Evolutionary conservation across 2,888 invertebrate species (phyloP), one percentile per base, ranked within the genome.

Genomic region (Himalopsyche anomala): DNA sequence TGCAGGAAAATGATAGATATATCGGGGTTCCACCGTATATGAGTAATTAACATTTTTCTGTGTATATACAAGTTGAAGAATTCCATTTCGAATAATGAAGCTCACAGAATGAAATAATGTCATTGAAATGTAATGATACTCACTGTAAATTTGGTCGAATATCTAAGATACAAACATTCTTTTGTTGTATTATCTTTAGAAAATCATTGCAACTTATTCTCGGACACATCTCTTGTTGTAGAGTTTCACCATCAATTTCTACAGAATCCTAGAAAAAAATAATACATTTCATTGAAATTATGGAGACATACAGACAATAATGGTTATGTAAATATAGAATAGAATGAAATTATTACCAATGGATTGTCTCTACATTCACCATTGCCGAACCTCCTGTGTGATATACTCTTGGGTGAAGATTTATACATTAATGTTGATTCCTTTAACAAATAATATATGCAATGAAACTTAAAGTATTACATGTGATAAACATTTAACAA

Each of bases 131-230:
- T 82, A 80, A 74, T 85, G 55, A 87, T 90, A 92, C 92, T 92
- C 74, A 92, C 92, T 93, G 90, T 88, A 93, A 91, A 91, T 92
- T 93, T 1, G 93, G 92, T 86, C 93, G 90, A 89, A 93, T 93
- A 87, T 92, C 92, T 87, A 92, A 91, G 38, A 92, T 93, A 90
- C 93, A 94, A 91, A 94, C 94, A 89, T 91, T 91, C 87, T 92
- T 91, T 90, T 95, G 94, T 89, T 95, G 94, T 80, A 97, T 92
- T 85, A 98, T 91, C 84, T 96, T 94, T 87, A 97, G 93, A 90
- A 98, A 95, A 92, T 99, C 98, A 79, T 96, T 95, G 12, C 96
- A 95, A 90, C 97, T 98, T 86, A 99, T 97, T 85, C 98, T 94
- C 0, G 98, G 96, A 90, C 96, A 96, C 89, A 95, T 94, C 92